Evolutionary conservation across 2,797 vertebrate genomes (phyloP), one percentile per base, ranked within the genome.

Genomic region (Distichodus sexfasciatus): DNA sequence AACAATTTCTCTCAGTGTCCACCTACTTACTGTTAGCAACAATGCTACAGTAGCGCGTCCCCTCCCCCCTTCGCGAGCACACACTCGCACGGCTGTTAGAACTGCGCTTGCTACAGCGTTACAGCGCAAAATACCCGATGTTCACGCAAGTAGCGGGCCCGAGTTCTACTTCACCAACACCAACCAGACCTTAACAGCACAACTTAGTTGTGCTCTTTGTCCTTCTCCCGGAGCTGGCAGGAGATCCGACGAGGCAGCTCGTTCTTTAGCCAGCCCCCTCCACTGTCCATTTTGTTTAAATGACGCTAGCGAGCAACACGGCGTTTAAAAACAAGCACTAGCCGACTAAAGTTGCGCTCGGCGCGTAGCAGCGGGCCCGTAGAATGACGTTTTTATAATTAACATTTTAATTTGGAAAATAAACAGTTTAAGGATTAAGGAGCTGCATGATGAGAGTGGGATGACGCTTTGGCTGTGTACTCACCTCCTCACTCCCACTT

Each of bases 401-500:
- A n/a, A n/a, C n/a, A n/a, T n/a, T n/a, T n/a, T n/a, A n/a, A n/a
- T n/a, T n/a, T n/a, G n/a, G n/a, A n/a, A n/a, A n/a, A n/a, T n/a
- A n/a, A n/a, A n/a, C n/a, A n/a, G n/a, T n/a, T n/a, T n/a, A n/a
- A n/a, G n/a, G n/a, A n/a, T n/a, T n/a, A n/a, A n/a, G n/a, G n/a
- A n/a, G n/a, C n/a, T n/a, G n/a, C n/a, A n/a, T n/a, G n/a, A n/a
- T n/a, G n/a, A n/a, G n/a, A n/a, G n/a, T n/a, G n/a, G n/a, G n/a
- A n/a, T n/a, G n/a, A n/a, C n/a, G n/a, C n/a, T n/a, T n/a, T n/a
- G n/a, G n/a, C n/a, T n/a, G n/a, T n/a, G 10, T 48, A 28, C 92
- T 93, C 85, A 91, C 87, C 93, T 94, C 89, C 85, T 94, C 87
- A 86, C 86, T 93, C 86, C 88, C 90, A 88, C 90, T 94, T 78